phyloP scores from a whole-genome alignment of 2,888 invertebrate species.

The Orchestes rusci region DNA sequence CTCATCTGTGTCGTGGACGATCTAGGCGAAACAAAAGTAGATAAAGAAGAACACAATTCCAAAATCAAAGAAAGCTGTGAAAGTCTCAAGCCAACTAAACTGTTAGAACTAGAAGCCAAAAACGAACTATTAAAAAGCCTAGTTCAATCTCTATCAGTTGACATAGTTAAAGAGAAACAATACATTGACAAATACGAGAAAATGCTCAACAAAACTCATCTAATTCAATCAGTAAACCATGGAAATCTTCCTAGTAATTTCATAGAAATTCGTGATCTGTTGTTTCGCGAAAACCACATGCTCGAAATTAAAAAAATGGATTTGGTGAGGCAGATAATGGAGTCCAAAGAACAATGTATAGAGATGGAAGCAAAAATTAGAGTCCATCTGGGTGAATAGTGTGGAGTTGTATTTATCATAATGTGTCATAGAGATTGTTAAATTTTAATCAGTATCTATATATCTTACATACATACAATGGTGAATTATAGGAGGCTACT shows the following conservation, averaged over 20 bases:
- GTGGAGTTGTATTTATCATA: too few species aligned
- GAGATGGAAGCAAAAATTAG: conserved; percentile 37
- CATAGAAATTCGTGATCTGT: conserved; percentile 39
- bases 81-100: too few species aligned
- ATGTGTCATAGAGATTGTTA: too few species aligned
- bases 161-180: conserved; percentile 12
- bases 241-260: conserved; percentile 22
- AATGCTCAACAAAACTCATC: conserved; percentile 7
- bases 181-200: conserved; percentile 17
- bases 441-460: too few species aligned
- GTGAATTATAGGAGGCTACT: too few species aligned
- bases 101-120: conserved; percentile 6
- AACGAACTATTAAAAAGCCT: conserved; percentile 15
- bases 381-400: neutral
- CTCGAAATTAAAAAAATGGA: conserved; percentile 44
- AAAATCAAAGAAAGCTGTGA: too few species aligned
- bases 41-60: too few species aligned
- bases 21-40: too few species aligned
- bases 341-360: conserved; percentile 42
- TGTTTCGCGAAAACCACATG: conserved; percentile 43
- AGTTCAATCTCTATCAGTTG: conserved; percentile 8
- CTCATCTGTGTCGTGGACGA: too few species aligned
- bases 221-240: conserved; percentile 5
- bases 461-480: too few species aligned
- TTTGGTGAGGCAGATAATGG: conserved; percentile 43